Conservation (phyloP, 2,888 invertebrate genomes). For the Amblyjoppa proteus region DNA sequence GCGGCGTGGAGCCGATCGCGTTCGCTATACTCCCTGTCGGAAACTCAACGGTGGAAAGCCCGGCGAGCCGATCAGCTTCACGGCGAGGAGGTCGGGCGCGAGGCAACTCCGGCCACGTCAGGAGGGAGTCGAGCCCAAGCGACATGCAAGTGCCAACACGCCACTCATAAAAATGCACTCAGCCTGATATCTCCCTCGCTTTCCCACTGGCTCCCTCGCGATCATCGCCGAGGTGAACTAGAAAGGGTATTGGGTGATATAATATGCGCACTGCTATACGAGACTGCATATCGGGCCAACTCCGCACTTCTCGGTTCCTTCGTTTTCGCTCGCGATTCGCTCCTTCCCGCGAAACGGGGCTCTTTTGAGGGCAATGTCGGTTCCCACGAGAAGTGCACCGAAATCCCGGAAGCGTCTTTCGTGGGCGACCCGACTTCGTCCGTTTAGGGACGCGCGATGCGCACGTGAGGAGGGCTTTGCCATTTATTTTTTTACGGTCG, state of each 20-base stretch:
- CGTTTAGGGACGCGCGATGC: background rate
- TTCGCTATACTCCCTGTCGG: background rate
- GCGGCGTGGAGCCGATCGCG: background rate
- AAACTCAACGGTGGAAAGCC: background rate
- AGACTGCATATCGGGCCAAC: slow-evolving; percentile 25
- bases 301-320: slow-evolving; percentile 5
- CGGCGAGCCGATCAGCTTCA: slow-evolving; percentile 14
- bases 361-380: background rate
- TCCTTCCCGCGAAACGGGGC: background rate
- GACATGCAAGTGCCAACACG: slow-evolving; percentile 78
- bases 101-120: slow-evolving; percentile 66
- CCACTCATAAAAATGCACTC: slow-evolving; percentile 79
- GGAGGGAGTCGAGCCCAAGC: slow-evolving; percentile 69
- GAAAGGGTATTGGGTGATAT: slow-evolving; percentile 14
- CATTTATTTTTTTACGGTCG: slow-evolving; percentile 64
- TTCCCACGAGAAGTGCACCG: slow-evolving; percentile 12
- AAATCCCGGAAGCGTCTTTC: slow-evolving; percentile 27
- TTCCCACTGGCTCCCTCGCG: slow-evolving; percentile 59
- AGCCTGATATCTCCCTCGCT: slow-evolving; percentile 73
- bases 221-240: slow-evolving; percentile 51
- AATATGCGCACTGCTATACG: slow-evolving; percentile 29
- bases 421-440: slow-evolving; percentile 12
- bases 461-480: slow-evolving; percentile 27
- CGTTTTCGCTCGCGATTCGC: background rate
- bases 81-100: background rate